phyloP scores from a whole-genome alignment of 2,113 vertebrate species.

The Tragelaphus buxtoni region DNA sequence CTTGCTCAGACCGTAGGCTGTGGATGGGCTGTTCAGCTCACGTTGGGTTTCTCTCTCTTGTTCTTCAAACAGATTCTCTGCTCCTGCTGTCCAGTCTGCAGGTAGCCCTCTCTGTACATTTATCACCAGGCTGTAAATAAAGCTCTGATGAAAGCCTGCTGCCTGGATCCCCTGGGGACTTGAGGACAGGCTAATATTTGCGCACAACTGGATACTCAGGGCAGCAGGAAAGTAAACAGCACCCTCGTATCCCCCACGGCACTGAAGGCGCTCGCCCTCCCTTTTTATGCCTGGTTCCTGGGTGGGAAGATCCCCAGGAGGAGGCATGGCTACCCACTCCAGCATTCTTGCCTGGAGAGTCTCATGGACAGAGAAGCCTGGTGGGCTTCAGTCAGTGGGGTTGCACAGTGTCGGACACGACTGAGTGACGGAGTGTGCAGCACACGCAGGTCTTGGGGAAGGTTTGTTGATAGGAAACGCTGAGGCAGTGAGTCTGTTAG shows the following conservation, averaged over 20 bases:
- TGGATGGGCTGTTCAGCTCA: neutral
- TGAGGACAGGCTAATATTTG: slow-evolving; percentile 10
- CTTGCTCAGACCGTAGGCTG: neutral
- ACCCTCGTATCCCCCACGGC: neutral
- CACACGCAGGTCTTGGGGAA: neutral
- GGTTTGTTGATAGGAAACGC: neutral
- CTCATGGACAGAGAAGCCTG: neutral
- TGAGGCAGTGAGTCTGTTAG: neutral
- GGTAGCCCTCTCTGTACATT: neutral
- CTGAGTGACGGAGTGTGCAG: accelerated
- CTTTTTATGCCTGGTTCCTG: neutral
- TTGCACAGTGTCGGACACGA: neutral
- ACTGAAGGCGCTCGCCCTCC: neutral
- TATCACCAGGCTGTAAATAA: neutral
- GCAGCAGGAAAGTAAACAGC: slow-evolving; percentile 20
- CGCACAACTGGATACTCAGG: neutral
- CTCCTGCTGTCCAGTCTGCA: neutral
- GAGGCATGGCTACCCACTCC: neutral
- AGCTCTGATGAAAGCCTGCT: neutral
- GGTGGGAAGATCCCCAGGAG: neutral
- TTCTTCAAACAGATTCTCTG: neutral
- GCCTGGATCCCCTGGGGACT: neutral
- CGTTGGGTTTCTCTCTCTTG: neutral
- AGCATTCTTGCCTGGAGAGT: neutral
- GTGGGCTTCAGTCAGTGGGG: neutral